Percentiles rank a stretch among this genome's conserved stretches.
Conservation (phyloP, 2,797 vertebrate genomes). For the Paedocypris micromegethes region DNA sequence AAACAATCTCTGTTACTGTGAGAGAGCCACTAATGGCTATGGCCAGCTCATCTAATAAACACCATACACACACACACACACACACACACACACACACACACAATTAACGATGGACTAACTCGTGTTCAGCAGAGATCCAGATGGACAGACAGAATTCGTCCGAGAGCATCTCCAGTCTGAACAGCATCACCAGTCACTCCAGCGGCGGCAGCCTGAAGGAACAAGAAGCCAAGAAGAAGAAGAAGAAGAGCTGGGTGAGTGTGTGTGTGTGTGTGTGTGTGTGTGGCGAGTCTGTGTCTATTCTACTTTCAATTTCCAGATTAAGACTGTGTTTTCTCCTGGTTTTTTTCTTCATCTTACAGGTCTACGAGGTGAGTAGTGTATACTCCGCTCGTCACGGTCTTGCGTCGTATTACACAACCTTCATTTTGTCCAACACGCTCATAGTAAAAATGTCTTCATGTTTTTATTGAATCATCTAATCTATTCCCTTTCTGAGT, state of each 20-base stretch:
- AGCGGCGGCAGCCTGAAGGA: conserved; percentile 90
- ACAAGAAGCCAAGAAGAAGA: conserved; percentile 94
- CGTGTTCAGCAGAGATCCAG: conserved; percentile 70
- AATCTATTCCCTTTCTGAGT: too few species aligned
- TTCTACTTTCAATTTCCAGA: conserved; percentile 39
- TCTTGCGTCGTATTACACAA: too few species aligned
- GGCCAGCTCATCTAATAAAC: too few species aligned
- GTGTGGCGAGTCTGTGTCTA: conserved; percentile 39
- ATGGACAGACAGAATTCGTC: conserved; percentile 96
- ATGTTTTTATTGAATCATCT: too few species aligned
- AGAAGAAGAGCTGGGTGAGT: conserved; percentile 97
- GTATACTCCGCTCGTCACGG: too few species aligned
- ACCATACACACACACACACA: too few species aligned
- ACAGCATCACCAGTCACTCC: conserved; percentile 91
- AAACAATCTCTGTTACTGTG: background rate
- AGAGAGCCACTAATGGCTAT: too few species aligned
- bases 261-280: conserved; percentile 1
- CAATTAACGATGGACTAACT: too few species aligned
- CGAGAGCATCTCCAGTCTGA: conserved; percentile 92
- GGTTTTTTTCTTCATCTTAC: conserved; percentile 82
- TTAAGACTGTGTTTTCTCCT: conserved; percentile 72
- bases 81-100: too few species aligned
- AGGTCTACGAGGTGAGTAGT: conserved; percentile 94
- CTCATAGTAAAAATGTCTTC: background rate
- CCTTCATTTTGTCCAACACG: conserved; percentile 3